phyloP scores from a whole-genome alignment of 53 echinoderm and acorn worm genomes.

The Apostichopus leukothele region DNA sequence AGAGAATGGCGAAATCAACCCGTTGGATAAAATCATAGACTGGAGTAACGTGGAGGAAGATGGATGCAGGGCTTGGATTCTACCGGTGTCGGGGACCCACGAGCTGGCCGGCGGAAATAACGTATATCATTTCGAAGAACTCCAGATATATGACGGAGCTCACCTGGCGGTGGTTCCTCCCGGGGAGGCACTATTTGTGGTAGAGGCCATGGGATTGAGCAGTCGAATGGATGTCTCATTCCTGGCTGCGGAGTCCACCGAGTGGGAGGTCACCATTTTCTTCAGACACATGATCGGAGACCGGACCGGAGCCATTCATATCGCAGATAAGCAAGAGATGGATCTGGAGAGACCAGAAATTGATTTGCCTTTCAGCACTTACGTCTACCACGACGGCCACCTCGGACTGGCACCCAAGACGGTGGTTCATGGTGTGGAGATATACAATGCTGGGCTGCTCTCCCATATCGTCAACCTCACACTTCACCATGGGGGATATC shows the following conservation, averaged over 20 bases:
- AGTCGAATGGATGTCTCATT: constrained; percentile 14
- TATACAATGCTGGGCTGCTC: constrained; percentile 75
- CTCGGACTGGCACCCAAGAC: constrained; percentile 82
- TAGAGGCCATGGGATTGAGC: constrained; percentile 33
- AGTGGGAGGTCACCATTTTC: constrained; percentile 51
- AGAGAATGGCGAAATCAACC: constrained; percentile 72
- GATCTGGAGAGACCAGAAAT: constrained; percentile 86
- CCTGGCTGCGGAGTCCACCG: constrained; percentile 1
- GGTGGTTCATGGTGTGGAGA: constrained; percentile 86
- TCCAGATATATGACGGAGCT: constrained; percentile 84
- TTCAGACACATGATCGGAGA: constrained; percentile 91
- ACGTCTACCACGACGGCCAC: constrained; percentile 85
- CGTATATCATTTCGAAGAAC: constrained; percentile 84
- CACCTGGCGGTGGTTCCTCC: constrained; percentile 73
- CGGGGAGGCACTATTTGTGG: constrained; percentile 43
- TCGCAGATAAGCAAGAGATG: constrained; percentile 81
- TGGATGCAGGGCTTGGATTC: constrained; percentile 90
- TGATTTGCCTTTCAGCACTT: constrained; percentile 85
- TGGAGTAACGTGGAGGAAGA: constrained; percentile 84
- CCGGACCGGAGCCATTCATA: constrained; percentile 76
- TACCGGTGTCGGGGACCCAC: constrained; percentile 77
- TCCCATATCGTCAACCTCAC: constrained; percentile 83
- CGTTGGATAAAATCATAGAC: constrained; percentile 72
- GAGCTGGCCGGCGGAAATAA: constrained; percentile 75
- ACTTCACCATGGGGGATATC: constrained; percentile 82